phyloP scores from a whole-genome alignment of 1,140 invertebrate genomes.

The Philopotamus ludificatus region DNA sequence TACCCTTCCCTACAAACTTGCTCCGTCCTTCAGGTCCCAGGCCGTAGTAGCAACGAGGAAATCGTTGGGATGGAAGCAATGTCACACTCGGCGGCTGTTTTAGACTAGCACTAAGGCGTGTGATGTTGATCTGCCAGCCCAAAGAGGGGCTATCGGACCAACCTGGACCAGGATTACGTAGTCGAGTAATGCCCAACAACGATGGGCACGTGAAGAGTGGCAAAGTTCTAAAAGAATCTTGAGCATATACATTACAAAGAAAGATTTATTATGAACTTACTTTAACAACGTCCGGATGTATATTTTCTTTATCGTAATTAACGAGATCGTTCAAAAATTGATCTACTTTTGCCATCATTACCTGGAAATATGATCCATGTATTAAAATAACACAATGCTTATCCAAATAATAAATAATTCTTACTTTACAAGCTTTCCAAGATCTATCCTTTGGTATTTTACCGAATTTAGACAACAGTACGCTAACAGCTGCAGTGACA shows the following conservation, averaged over 20 bases:
- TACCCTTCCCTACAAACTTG: too few species aligned
- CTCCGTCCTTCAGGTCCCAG: too few species aligned
- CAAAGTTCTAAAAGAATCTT: too few species aligned
- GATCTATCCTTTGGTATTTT: slow-evolving; percentile 90
- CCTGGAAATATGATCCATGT: slow-evolving; percentile 44
- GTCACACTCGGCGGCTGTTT: too few species aligned
- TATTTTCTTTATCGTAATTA: slow-evolving; percentile 94
- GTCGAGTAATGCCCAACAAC: too few species aligned
- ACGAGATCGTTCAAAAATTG: slow-evolving; percentile 82
- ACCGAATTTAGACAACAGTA: slow-evolving; percentile 80
- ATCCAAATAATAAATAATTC: not conserved
- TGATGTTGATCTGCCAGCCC: too few species aligned
- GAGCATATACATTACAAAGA: not conserved
- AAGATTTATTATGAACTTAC: slow-evolving; percentile 44
- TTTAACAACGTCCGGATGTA: slow-evolving; percentile 84
- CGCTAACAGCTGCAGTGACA: slow-evolving; percentile 84
- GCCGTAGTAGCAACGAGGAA: too few species aligned
- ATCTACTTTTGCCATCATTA: slow-evolving; percentile 67
- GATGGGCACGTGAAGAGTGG: too few species aligned
- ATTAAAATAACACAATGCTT: not conserved
- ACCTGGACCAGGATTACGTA: too few species aligned
- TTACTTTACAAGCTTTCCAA: slow-evolving; percentile 87
- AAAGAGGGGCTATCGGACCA: too few species aligned
- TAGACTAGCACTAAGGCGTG: too few species aligned
- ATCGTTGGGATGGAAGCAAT: too few species aligned